Base-by-base conservation (phyloP, 2,797 vertebrate genomes). In the Typhlichthys eigenmanni region DNA sequence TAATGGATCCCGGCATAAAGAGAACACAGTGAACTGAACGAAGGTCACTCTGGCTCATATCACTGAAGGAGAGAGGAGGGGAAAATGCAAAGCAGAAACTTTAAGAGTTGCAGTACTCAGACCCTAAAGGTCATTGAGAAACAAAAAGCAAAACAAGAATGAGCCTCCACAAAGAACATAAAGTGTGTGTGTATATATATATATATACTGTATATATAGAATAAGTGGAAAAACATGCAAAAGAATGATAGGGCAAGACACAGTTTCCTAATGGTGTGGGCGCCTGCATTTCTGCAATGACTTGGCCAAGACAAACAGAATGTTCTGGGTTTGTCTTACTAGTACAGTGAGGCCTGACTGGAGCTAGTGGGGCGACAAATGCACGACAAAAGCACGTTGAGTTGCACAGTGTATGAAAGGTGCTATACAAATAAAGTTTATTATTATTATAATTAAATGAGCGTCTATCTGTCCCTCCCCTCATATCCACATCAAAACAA, bases 401-500 rank as follows among this genome's bases (percentile, higher is more conserved):
- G 24, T 29, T 29, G 24, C 24, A 4, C 24, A 29, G 24, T 29
- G 24, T 29, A 29, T 29, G 24, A 29, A 29, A 29, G 24, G 24
- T 29, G 24, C 24, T 29, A 29, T 29, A 29, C 24, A 29, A 29
- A 29, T 29, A 29, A 29, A 29, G 24, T 17, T 54, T 70, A 73
- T 73, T 71, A 65, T 76, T 79, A 67, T 59, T 51, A 74, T 81
- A 65, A 80, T 74, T 74, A 66, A 75, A 81, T 66, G 72, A 80
- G 62, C 60, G 68, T 67, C 67, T 73, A 64, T 53, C 19, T 66
- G 10, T 79, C 65, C 58, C 68, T 65, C 56, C 9, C 1, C 53
- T 69, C 48, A 59, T 66, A 49, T 14, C 47, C 73, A 74, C 84
- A 72, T 78, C 76, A 78, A 73, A 72, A 51, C 58, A 55, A 62